Evolutionary conservation across 2,113 vertebrate genomes (phyloP).

Genomic region (Machaerirhynchus nigripectus): DNA sequence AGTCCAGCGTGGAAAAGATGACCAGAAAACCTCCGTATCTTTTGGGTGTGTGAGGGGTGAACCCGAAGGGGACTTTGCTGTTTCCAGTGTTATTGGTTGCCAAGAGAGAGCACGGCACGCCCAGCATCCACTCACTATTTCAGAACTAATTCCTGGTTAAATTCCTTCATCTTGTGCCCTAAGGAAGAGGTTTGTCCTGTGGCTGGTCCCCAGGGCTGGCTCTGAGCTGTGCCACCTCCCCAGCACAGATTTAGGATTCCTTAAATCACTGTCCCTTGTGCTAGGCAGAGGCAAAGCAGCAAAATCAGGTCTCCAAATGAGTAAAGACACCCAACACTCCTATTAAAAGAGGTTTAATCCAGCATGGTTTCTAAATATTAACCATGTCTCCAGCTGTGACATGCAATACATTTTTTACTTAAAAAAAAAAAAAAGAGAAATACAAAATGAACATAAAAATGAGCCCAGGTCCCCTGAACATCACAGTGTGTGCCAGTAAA

Average conservation of each 20-base stretch:
- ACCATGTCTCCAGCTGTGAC: slow-evolving; percentile 43
- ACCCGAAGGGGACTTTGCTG: neutral
- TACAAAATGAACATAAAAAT: slow-evolving; percentile 43
- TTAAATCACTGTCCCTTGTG: neutral
- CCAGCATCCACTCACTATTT: neutral
- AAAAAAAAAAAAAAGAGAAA: neutral
- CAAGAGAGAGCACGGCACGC: neutral
- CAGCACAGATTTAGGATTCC: neutral
- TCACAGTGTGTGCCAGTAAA: slow-evolving; percentile 51
- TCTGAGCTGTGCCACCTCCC: neutral
- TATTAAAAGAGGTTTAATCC: slow-evolving; percentile 65
- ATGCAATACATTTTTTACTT: slow-evolving; percentile 57
- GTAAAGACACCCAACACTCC: neutral
- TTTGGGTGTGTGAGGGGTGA: neutral
- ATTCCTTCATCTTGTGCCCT: neutral
- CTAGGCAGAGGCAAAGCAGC: neutral
- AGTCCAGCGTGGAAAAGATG: neutral
- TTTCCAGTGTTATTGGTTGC: neutral
- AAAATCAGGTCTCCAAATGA: neutral
- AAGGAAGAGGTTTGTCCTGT: neutral
- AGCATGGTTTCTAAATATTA: slow-evolving; percentile 42
- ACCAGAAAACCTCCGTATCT: neutral
- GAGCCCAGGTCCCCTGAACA: neutral
- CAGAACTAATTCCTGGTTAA: neutral
- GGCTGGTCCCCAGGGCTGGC: neutral